phyloP scores from a whole-genome alignment of 2,113 vertebrate genomes.

The Phaethornis superciliosus region DNA sequence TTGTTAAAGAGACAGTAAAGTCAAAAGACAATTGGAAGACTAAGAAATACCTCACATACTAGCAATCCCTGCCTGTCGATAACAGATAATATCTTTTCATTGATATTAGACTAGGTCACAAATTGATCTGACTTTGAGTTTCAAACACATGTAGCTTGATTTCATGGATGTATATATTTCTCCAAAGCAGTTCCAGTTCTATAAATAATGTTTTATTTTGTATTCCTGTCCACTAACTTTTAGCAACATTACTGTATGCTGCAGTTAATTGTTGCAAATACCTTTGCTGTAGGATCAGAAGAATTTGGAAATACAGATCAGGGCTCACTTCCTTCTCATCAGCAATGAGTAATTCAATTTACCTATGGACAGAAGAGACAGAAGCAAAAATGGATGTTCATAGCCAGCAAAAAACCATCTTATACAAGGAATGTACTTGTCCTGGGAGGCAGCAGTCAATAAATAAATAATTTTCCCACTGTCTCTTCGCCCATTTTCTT shows the following conservation, averaged over 20 bases:
- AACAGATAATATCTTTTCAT: background rate
- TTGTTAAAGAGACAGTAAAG: background rate
- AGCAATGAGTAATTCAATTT: background rate
- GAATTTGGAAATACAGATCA: background rate
- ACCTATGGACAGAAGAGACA: background rate
- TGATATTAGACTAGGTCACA: background rate
- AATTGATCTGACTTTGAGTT: background rate
- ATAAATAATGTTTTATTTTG: background rate
- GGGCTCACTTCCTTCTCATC: background rate
- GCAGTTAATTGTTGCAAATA: background rate
- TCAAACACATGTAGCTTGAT: background rate
- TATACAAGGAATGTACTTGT: background rate
- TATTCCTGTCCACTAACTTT: background rate
- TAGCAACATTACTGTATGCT: background rate
- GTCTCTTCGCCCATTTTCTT: background rate
- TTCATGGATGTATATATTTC: background rate
- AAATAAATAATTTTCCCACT: background rate
- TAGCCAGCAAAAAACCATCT: background rate
- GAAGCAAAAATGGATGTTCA: background rate
- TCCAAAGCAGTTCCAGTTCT: background rate
- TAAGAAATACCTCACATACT: background rate
- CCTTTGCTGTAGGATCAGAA: background rate
- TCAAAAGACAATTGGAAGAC: background rate
- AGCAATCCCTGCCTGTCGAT: background rate
- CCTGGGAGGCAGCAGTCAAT: background rate